phyloP scores from a whole-genome alignment of 1,140 invertebrate genomes.

The Diprion similis region DNA sequence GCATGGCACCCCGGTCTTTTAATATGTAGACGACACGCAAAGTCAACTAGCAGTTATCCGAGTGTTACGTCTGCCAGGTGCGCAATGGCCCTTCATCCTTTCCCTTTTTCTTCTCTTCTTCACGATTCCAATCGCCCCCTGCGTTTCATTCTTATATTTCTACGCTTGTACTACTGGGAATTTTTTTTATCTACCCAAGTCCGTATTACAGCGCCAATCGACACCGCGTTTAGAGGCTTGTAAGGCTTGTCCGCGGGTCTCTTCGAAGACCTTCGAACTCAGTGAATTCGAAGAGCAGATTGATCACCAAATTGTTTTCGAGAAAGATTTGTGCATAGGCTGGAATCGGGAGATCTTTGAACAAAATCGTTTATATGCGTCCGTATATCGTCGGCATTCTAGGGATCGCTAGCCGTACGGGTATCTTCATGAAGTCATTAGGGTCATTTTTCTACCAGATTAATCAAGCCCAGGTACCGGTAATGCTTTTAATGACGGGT shows the following conservation, averaged over 20 bases:
- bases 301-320: no score
- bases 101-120: background rate
- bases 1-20: background rate
- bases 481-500: slow-evolving; percentile 44
- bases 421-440: slow-evolving; percentile 40
- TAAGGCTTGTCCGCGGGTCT: no score
- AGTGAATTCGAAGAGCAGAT: no score
- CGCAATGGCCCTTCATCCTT: background rate
- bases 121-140: background rate
- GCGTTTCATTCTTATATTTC: background rate
- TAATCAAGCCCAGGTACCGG: background rate
- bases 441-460: slow-evolving; percentile 17
- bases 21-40: slow-evolving; percentile 1
- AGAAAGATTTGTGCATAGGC: no score
- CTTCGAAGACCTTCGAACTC: no score
- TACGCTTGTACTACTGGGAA: background rate
- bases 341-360: no score
- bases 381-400: background rate
- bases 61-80: background rate
- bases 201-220: no score
- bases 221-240: no score
- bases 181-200: no score
- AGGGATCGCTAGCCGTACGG: background rate
- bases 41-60: background rate
- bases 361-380: no score